phyloP scores from a whole-genome alignment of 2,797 vertebrate species.

The Ptychadena robeensis region DNA sequence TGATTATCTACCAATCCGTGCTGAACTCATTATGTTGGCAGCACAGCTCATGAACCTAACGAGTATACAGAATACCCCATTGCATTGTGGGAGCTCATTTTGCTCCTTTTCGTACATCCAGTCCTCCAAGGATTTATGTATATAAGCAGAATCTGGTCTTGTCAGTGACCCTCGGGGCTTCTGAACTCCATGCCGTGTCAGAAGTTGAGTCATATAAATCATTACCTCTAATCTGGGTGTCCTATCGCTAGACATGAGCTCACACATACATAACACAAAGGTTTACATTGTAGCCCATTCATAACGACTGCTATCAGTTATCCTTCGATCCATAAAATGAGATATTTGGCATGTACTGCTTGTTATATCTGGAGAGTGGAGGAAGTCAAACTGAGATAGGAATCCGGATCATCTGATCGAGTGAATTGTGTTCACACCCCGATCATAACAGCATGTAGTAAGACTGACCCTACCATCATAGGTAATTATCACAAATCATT shows the following conservation, averaged over 20 bases:
- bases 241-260: background rate
- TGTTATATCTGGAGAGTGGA: background rate
- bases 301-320: background rate
- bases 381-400: background rate
- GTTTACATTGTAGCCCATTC: background rate
- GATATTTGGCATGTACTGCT: background rate
- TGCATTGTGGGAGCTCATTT: too few relatives aligned
- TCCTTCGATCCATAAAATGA: background rate
- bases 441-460: too few relatives aligned
- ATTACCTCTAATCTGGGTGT: constrained; percentile 11
- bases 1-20: too few relatives aligned
- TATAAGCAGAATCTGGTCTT: background rate
- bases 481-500: too few relatives aligned
- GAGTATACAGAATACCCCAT: too few relatives aligned
- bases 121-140: background rate
- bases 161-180: background rate
- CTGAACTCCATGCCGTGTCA: background rate
- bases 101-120: too few relatives aligned
- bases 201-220: background rate
- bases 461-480: too few relatives aligned
- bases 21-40: too few relatives aligned
- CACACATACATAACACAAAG: background rate
- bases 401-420: too few relatives aligned
- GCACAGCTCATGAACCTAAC: too few relatives aligned
- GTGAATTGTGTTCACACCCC: too few relatives aligned